These are phyloP conservation scores for Anisognathus igniventris DNA, from an alignment of 2,797 vertebrate species.

Conservation along the genomic window DNA sequence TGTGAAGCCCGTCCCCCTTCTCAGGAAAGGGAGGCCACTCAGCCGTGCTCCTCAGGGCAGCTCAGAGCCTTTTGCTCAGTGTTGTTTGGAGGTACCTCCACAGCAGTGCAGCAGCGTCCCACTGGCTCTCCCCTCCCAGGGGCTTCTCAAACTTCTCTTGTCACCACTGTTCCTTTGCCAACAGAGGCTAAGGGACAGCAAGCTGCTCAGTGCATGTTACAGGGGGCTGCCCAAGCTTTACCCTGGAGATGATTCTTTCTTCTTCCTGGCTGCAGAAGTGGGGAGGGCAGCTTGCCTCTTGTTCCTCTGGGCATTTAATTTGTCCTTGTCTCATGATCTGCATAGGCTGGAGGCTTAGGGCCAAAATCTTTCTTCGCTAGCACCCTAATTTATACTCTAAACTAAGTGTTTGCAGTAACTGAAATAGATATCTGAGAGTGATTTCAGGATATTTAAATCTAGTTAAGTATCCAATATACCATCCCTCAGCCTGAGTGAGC, in stretches of 20 bases:
- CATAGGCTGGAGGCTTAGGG: not conserved
- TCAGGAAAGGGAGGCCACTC: rapidly evolving
- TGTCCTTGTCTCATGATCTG: not conserved
- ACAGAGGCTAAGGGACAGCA: not conserved
- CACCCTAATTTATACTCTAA: not conserved
- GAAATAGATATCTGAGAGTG: not conserved
- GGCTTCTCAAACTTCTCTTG: not conserved
- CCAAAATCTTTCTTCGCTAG: not conserved
- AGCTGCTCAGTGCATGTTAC: rapidly evolving
- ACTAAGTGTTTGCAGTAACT: not conserved
- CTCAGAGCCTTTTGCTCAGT: not conserved
- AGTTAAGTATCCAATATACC: not conserved
- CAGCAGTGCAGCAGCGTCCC: rapidly evolving
- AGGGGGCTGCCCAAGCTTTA: not conserved
- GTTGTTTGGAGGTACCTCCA: rapidly evolving
- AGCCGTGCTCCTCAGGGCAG: not conserved
- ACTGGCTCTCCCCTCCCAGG: not conserved
- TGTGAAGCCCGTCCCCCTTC: not conserved
- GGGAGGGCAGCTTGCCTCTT: not conserved
- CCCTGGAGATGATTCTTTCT: not conserved
- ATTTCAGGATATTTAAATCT: not conserved
- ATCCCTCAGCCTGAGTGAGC: not conserved
- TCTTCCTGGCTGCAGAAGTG: not conserved
- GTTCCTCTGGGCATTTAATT: not conserved
- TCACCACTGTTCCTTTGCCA: not conserved